Conservation (phyloP, 53 echinoderm and acorn worm species). For the Echinometra lucunter region DNA sequence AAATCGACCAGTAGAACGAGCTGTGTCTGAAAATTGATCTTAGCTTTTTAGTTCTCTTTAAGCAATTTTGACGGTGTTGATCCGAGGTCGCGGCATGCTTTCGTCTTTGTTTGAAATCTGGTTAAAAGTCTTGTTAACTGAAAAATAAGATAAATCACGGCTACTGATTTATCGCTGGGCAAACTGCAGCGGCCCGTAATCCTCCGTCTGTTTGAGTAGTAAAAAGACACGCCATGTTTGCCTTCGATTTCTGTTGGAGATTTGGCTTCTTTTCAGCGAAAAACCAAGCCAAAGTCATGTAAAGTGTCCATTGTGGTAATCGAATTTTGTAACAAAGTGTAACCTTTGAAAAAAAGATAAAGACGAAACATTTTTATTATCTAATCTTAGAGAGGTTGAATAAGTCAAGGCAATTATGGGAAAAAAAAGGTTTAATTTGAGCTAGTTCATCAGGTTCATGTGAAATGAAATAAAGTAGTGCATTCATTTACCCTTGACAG, state of each 20-base stretch:
- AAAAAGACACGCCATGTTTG: not conserved
- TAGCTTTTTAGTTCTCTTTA: not conserved
- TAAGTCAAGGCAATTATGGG: too few species aligned
- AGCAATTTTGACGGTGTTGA: not conserved
- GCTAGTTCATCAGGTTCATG: too few species aligned
- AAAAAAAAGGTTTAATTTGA: too few species aligned
- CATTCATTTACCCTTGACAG: not conserved
- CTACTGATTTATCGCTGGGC: constrained; percentile 16
- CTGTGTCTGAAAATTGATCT: not conserved
- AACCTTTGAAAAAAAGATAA: too few species aligned
- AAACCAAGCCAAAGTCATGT: not conserved
- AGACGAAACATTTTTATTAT: too few species aligned
- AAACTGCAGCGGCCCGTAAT: constrained; percentile 17
- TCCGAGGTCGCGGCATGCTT: not conserved
- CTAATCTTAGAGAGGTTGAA: too few species aligned
- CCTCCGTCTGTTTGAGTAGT: not conserved
- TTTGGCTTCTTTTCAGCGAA: not conserved
- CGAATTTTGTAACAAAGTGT: too few species aligned
- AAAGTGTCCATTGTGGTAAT: not conserved
- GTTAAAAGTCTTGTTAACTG: constrained; percentile 43
- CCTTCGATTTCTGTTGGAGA: not conserved
- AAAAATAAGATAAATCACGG: constrained; percentile 3
- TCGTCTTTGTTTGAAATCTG: constrained; percentile 19
- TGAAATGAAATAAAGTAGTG: too few species aligned
- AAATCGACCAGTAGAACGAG: too few species aligned